phyloP scores from a whole-genome alignment of 2,888 invertebrate species.

The Anticlea derivata region DNA sequence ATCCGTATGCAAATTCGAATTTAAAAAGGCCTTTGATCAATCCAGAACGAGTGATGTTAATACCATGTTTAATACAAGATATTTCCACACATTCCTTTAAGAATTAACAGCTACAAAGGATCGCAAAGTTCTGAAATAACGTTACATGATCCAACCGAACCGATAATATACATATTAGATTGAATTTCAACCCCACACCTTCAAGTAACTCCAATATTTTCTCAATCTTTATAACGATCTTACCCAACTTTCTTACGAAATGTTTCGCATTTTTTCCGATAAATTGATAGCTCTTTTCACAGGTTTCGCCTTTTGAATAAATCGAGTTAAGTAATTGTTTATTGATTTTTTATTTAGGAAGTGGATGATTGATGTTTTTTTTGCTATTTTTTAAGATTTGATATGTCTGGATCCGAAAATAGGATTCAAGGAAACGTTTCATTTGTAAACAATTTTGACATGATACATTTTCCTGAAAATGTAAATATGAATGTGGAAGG shows the following conservation, averaged over 20 bases:
- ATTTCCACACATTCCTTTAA: no score
- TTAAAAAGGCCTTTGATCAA: no score
- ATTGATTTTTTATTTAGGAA: not conserved
- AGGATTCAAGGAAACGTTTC: no score
- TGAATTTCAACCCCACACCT: not conserved
- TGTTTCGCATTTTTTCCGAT: not conserved
- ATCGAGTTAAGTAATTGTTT: not conserved
- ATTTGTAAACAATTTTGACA: no score
- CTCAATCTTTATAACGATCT: not conserved
- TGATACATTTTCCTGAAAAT: no score
- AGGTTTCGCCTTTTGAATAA: not conserved
- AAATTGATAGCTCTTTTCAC: slow-evolving; percentile 2
- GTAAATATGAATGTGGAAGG: no score
- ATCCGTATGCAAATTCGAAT: no score
- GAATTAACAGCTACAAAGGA: not conserved
- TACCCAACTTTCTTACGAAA: not conserved
- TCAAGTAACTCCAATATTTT: not conserved
- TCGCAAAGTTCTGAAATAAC: not conserved
- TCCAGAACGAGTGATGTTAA: no score
- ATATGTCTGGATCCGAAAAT: no score
- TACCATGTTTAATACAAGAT: no score
- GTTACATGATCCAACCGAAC: not conserved
- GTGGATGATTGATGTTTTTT: no score
- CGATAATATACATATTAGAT: not conserved
- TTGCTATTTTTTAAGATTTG: no score